Evolutionary conservation across 2,888 invertebrate species (phyloP).

Genomic region (Eupithecia centaureata): DNA sequence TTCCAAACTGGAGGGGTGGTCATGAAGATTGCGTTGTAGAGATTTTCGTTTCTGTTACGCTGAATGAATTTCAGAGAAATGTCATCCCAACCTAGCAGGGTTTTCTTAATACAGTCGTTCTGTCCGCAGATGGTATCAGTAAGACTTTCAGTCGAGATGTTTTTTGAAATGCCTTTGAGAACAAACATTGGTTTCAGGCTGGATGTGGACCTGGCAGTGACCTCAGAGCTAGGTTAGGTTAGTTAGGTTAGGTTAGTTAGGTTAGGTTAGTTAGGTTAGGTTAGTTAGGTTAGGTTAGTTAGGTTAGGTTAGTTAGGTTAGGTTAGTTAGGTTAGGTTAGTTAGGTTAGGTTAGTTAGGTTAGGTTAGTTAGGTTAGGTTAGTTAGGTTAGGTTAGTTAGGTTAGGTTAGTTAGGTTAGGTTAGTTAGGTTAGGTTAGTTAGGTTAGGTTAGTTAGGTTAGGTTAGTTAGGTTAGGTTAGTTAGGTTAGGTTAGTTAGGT

Average conservation of each 20-base stretch:
- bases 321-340: constrained; percentile 41
- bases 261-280: constrained; percentile 43
- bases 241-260: constrained; percentile 42
- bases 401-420: constrained; percentile 39
- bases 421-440: constrained; percentile 49
- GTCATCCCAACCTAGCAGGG: too few species aligned
- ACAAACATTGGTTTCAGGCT: too few species aligned
- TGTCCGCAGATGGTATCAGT: too few species aligned
- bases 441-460: constrained; percentile 42
- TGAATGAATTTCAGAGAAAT: too few species aligned
- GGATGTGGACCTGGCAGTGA: too few species aligned
- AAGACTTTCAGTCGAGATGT: too few species aligned
- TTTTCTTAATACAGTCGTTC: too few species aligned
- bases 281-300: constrained; percentile 44
- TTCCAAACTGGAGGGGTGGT: too few species aligned
- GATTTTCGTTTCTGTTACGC: too few species aligned
- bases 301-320: constrained; percentile 44
- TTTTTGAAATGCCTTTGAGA: too few species aligned
- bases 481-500: constrained; percentile 44
- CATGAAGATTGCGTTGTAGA: too few species aligned
- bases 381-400: constrained; percentile 47
- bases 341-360: constrained; percentile 45
- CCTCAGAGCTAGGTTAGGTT: too few species aligned
- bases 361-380: constrained; percentile 39
- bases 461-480: constrained; percentile 45